phyloP scores from a whole-genome alignment of 2,888 invertebrate genomes.

The Acanthosepion lycidas region DNA sequence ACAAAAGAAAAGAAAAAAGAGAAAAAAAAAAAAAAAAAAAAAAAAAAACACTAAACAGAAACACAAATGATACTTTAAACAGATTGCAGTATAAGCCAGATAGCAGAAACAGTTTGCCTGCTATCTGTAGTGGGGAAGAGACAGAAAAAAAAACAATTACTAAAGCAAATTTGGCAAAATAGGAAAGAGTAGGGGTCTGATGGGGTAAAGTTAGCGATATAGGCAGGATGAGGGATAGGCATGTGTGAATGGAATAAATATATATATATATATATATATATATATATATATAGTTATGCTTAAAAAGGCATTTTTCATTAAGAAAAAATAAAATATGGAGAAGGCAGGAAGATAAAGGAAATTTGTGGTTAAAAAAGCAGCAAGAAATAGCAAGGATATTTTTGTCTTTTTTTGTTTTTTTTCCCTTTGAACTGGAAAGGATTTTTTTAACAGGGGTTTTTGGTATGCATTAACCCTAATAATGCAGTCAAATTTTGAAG shows the following conservation, averaged over 20 bases:
- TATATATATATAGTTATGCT: too few species aligned
- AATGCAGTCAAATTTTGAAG: slow-evolving; percentile 14
- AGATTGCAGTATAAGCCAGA: background rate
- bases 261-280: background rate
- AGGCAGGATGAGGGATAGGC: slow-evolving; percentile 40
- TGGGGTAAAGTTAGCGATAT: background rate
- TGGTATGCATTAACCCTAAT: background rate
- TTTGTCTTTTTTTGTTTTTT: background rate
- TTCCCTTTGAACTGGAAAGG: background rate
- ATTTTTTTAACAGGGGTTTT: background rate
- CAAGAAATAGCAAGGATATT: background rate
- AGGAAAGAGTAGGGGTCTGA: background rate
- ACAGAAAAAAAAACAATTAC: background rate
- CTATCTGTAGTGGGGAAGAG: background rate
- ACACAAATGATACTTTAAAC: background rate
- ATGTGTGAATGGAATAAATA: slow-evolving; percentile 2
- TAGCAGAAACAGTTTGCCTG: background rate
- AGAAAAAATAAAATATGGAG: background rate
- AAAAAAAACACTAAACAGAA: background rate
- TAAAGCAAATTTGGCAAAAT: background rate
- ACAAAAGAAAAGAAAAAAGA: too few species aligned
- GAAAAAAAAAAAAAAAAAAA: background rate
- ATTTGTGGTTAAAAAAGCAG: slow-evolving; percentile 1
- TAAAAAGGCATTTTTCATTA: background rate
- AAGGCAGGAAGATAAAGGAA: background rate